Conservation (phyloP, 2,888 invertebrate genomes). For the Esperia sulphurella region DNA sequence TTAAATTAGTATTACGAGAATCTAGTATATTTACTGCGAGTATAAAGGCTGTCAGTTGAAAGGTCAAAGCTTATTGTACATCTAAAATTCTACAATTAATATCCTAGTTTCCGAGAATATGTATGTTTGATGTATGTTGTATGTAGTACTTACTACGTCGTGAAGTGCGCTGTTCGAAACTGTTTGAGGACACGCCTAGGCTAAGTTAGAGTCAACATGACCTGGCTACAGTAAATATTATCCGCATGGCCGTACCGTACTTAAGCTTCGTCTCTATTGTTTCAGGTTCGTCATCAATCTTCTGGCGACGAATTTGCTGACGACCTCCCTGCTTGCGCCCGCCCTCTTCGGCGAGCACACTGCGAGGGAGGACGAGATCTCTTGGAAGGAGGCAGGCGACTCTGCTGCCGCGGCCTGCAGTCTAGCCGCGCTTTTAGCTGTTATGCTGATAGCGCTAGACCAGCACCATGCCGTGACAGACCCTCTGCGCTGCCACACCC, state of each 20-base stretch:
- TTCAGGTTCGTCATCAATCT: constrained; percentile 83
- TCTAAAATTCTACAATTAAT: constrained; percentile 2
- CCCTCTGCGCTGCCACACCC: constrained; percentile 73
- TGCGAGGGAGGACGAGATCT: constrained; percentile 81
- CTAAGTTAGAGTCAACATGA: constrained; percentile 18
- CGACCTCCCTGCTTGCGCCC: constrained; percentile 70
- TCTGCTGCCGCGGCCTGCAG: constrained; percentile 65
- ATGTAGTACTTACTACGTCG: constrained; percentile 1
- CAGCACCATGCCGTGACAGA: constrained; percentile 77
- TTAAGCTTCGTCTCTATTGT: constrained; percentile 44
- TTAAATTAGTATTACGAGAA: too few species aligned
- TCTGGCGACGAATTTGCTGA: constrained; percentile 69
- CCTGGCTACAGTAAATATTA: constrained; percentile 20
- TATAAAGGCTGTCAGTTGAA: too few species aligned
- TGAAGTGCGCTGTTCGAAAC: constrained; percentile 7
- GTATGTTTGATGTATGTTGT: background rate
- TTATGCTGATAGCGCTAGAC: constrained; percentile 71
- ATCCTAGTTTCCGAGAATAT: constrained; percentile 5
- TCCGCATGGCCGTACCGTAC: constrained; percentile 11
- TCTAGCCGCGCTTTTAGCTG: constrained; percentile 55
- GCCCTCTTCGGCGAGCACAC: constrained; percentile 78
- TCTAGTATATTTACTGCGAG: too few species aligned
- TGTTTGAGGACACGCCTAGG: constrained; percentile 15
- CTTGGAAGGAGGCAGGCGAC: constrained; percentile 78
- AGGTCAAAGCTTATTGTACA: constrained; percentile 8